Base-by-base conservation (phyloP, 2,888 invertebrate species). In the Zygaena filipendulae region DNA sequence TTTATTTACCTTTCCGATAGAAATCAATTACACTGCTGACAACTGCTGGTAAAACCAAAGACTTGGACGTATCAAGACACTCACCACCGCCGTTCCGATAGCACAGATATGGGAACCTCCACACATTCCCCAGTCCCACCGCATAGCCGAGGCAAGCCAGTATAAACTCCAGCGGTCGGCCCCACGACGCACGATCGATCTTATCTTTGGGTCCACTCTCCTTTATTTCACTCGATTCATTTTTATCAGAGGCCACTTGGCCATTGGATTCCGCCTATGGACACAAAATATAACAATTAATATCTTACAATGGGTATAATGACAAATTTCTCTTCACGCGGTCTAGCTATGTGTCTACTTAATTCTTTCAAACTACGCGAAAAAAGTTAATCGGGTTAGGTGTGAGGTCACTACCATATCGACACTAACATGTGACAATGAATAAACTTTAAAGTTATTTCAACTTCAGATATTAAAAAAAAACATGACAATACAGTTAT, bases 81-180 rank as follows among this genome's bases (percentile, higher is more conserved):
- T 70, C 64, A 89, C 90, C 90, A 55, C 90, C 90, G 29, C 90
- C 91, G 64, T 90, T 90, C 50, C 87, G 85, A 60, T 90, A 90
- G 51, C 86, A 86, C 25, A 91, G 77, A 59, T 88, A 91, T 4
- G 91, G 91, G 62, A 91, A 91, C 40, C 90, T 79, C 88, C 88
- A 89, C 24, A 91, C 88, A 58, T 91, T 91, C 35, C 90, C 90
- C 36, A 90, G 75, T 23, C 90, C 90, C 24, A 91, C 87, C 19
- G 90, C 89, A 47, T 90, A 89, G 20, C 90, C 89, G 38, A 90
- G 77, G 58, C 89, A 90, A 27, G 88, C 88, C 47, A 91, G 75
- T 35, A 90, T 82, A 55, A 91, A 91, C 74, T 91, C 90, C 50
- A 87, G 38, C 5, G 86, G 86, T 21, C 81, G 75, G 30, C 81